phyloP scores from a whole-genome alignment of 2,888 invertebrate genomes.

The Synergus umbraculus region DNA sequence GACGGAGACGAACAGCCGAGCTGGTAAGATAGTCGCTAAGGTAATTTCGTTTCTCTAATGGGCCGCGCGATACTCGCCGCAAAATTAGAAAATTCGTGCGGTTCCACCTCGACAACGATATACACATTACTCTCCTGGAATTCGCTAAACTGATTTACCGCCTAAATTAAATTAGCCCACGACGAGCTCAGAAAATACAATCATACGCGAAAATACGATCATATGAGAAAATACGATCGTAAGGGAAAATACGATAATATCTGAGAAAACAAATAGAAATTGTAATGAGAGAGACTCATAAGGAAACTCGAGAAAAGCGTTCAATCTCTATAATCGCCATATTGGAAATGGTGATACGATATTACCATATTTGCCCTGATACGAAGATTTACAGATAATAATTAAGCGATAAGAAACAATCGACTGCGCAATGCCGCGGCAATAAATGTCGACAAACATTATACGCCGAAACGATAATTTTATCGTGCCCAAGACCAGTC shows the following conservation, averaged over 20 bases:
- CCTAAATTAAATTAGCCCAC: background rate
- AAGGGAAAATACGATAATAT: background rate
- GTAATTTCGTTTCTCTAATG: constrained; percentile 42
- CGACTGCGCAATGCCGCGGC: constrained; percentile 65
- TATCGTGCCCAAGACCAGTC: constrained; percentile 55
- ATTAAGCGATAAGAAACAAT: constrained; percentile 71
- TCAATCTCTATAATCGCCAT: constrained; percentile 56
- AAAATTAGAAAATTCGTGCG: constrained; percentile 34
- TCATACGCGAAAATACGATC: too few species aligned
- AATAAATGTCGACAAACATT: constrained; percentile 61
- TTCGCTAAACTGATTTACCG: constrained; percentile 2
- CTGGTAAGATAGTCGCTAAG: constrained; percentile 27
- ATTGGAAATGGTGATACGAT: constrained; percentile 64
- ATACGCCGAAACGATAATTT: constrained; percentile 60
- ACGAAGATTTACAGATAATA: constrained; percentile 75
- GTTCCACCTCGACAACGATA: constrained; percentile 31
- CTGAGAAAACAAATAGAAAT: background rate
- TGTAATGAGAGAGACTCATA: background rate
- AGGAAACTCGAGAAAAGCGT: background rate
- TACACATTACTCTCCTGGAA: constrained; percentile 21
- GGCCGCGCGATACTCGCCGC: constrained; percentile 34
- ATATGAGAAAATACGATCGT: too few species aligned
- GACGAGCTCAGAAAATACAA: background rate
- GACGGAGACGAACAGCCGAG: constrained; percentile 15
- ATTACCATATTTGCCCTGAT: constrained; percentile 73